Base-by-base conservation (phyloP, 2,888 invertebrate genomes). In the Mayetiola destructor region DNA sequence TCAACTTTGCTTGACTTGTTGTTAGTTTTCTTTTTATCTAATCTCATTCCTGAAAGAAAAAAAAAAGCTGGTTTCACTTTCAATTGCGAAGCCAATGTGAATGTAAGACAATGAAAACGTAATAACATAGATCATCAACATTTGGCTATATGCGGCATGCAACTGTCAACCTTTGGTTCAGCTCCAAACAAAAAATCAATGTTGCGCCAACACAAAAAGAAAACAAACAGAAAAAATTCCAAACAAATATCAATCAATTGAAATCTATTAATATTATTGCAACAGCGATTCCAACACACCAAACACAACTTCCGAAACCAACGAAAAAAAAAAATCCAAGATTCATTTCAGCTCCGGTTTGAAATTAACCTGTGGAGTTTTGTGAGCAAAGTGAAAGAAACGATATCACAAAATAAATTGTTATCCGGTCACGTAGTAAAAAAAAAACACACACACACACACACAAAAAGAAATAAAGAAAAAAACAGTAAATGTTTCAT, bases 51-150 rank as follows among this genome's bases (percentile, higher is more conserved):
- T n/a, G n/a, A n/a, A n/a, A n/a, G n/a, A n/a, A n/a, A n/a, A n/a
- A n/a, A n/a, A n/a, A 16, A 16, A 48, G 48, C 48, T n/a, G 27
- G 48, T 48, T 48, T 48, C 48, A 48, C 48, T 48, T 48, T 48
- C 48, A 48, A 27, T 48, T 23, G 16, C 23, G 27, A 48, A 23
- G 27, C 16, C 48, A 48, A 48, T 27, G 27, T 27, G 6, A n/a
- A 48, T 23, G 27, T 6, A 9, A 42, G 39, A 42, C 18, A 39
- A 48, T 27, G n/a, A 48, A n/a, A 27, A 27, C 12, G 4, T 48
- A 48, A 27, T 48, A 27, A 27, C 27, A 48, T n/a, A n/a, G n/a
- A n/a, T n/a, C n/a, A n/a, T n/a, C n/a, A n/a, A n/a, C n/a, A n/a
- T n/a, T n/a, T n/a, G n/a, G n/a, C n/a, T 27, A 48, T 48, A 48